Base-by-base conservation (phyloP, 2,113 vertebrate species). In the Sarotherodon lohbergeri region DNA sequence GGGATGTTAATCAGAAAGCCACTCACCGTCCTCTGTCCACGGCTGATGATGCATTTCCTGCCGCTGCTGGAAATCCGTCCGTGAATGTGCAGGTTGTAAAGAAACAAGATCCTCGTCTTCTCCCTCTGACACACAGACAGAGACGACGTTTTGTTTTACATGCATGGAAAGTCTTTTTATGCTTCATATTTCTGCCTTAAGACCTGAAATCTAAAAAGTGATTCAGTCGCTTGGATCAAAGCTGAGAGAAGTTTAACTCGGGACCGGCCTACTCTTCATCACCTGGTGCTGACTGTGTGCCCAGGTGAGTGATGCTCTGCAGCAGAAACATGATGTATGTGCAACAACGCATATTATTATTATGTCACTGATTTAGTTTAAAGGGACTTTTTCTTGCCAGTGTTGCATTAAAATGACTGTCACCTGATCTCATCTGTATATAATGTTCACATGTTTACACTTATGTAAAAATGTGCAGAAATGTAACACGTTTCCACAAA, bases 81-180 rank as follows among this genome's bases (percentile, higher is more conserved):
- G 43, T 92, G 95, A 46, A 98, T 55, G 55, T 96, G 92, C 6
- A 97, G 96, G 41, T 98, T 98, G 93, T 99, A 99, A 34, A 99
- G 91, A 90, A 97, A 98, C 43, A 98, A 86, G 57, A 96, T 76
- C 0, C 98, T 92, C 52, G 76, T 93, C 95, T 98, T 98, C 95
- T 99, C 98, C 82, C 97, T 90, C 98, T 99, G 93, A 3, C 3
- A n/a, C 50, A 89, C 12, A 79, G 32, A 54, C 11, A 61, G 6
- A 82, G n/a, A 19, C 7, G 4, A 76, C 14, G 6, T 3, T 29
- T 27, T 1, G 9, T 19, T 19, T 76, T 0, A 73, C 5, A 46
- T 17, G 22, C 13, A 11, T 73, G n/a, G 0, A 73, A 27, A 73
- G 5, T 73, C 14, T 46, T 73, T 29, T 46, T 17, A 46, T 16